Conservation (phyloP, 2,888 invertebrate genomes). For the Anthophora plumipes region DNA sequence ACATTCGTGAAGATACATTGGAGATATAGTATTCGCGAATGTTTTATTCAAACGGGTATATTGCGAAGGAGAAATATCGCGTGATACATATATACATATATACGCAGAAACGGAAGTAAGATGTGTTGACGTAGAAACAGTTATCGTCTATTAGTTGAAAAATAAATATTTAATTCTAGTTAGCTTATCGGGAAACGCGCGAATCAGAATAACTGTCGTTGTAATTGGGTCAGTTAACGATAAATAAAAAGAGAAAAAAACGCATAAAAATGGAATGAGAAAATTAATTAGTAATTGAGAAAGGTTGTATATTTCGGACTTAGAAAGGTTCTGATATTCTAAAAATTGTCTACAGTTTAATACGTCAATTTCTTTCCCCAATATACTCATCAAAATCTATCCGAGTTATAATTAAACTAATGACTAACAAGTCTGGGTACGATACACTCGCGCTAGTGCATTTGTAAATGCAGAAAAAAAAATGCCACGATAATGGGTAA, state of each 20-base stretch:
- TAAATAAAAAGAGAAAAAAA: background rate
- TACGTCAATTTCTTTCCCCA: background rate
- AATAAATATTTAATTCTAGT: constrained; percentile 7
- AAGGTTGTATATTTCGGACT: background rate
- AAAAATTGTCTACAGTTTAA: background rate
- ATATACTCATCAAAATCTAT: constrained; percentile 17
- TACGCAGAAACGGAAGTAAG: background rate
- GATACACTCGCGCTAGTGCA: constrained; percentile 27
- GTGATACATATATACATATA: too few relatives aligned
- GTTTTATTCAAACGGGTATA: background rate
- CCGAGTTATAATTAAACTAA: constrained; percentile 33
- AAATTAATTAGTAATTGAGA: constrained; percentile 11
- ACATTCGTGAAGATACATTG: background rate
- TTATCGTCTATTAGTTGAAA: background rate
- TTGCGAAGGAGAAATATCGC: background rate
- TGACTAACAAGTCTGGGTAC: constrained; percentile 28
- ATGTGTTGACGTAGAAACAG: background rate
- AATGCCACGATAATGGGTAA: constrained; percentile 53
- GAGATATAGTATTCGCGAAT: background rate
- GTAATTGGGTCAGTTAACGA: background rate
- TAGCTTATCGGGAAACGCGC: background rate
- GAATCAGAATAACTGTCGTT: constrained; percentile 10
- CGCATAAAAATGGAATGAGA: background rate
- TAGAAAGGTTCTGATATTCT: background rate
- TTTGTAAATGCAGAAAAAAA: constrained; percentile 43